Conservation (phyloP, 1,140 invertebrate genomes). For the Caenorhabditis latens region DNA sequence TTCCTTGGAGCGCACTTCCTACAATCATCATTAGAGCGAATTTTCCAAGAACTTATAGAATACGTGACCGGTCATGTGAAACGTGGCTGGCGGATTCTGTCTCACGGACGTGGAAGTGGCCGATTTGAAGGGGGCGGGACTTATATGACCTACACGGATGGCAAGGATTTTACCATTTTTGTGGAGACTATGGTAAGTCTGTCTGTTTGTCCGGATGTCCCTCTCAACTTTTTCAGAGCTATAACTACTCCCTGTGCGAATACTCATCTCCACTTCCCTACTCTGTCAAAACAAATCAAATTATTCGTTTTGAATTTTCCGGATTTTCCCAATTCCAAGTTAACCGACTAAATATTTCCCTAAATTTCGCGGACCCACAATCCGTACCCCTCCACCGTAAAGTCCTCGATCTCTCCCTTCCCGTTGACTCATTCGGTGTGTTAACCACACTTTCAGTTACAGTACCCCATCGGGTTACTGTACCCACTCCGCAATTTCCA, state of each 20-base stretch:
- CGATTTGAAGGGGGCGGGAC: background rate
- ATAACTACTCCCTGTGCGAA: background rate
- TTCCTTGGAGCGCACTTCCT: too few relatives aligned
- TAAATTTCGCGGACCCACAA: background rate
- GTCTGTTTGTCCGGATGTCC: too few relatives aligned
- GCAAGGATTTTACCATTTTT: background rate
- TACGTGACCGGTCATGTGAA: background rate
- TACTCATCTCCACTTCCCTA: constrained; percentile 15
- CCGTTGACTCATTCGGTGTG: background rate
- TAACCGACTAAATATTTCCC: background rate
- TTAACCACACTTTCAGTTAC: background rate
- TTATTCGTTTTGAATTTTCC: background rate
- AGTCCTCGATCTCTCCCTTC: background rate
- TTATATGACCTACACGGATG: constrained; percentile 4
- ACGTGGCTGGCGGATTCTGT: background rate
- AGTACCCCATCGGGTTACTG: background rate
- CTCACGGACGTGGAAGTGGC: background rate
- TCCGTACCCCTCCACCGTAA: too few relatives aligned
- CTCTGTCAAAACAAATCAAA: background rate
- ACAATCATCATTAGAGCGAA: too few relatives aligned
- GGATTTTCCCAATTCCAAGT: background rate
- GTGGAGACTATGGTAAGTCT: background rate
- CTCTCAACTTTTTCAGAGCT: background rate
- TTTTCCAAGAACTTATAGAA: background rate
- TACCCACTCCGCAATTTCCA: background rate